Conservation (phyloP, 2,797 vertebrate genomes). For the Podarcis lilfordi region DNA sequence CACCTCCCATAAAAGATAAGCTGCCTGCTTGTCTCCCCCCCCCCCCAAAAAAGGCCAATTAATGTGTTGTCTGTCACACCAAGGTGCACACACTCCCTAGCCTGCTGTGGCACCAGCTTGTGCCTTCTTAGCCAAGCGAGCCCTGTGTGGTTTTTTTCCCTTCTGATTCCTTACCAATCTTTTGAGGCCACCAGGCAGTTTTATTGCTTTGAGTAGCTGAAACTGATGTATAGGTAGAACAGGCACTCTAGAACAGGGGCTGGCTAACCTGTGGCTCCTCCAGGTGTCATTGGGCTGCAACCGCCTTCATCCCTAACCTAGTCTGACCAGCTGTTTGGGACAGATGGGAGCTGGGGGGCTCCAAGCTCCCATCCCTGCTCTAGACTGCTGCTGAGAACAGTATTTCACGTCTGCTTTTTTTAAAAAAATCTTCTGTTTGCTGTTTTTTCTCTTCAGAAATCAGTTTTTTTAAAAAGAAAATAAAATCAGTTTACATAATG, state of each 20-base stretch:
- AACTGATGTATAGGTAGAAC: not conserved
- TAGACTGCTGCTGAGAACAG: conserved; percentile 3
- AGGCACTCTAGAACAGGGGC: not conserved
- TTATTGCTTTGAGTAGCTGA: conserved; percentile 29
- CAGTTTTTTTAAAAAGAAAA: conserved; percentile 57
- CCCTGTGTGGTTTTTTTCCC: not conserved
- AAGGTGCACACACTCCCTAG: not conserved
- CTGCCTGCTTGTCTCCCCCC: rapidly evolving
- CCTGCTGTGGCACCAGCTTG: not conserved
- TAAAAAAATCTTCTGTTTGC: conserved; percentile 27
- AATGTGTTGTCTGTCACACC: not conserved
- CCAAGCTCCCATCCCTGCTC: not conserved
- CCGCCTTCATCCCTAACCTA: not conserved
- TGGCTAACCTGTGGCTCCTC: not conserved
- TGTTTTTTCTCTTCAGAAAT: conserved; percentile 59
- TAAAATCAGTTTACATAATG: conserved; percentile 73
- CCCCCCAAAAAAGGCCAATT: not conserved
- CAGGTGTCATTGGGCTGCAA: not conserved
- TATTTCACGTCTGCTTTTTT: not conserved
- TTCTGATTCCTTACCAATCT: conserved; percentile 10
- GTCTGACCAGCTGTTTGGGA: not conserved
- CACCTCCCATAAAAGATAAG: not conserved
- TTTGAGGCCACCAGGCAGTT: not conserved
- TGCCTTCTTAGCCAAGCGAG: not conserved
- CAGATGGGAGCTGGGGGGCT: not conserved